These are phyloP conservation scores for Sterna hirundo DNA, from an alignment of 2,113 vertebrate genomes.

Conservation along the genomic window DNA sequence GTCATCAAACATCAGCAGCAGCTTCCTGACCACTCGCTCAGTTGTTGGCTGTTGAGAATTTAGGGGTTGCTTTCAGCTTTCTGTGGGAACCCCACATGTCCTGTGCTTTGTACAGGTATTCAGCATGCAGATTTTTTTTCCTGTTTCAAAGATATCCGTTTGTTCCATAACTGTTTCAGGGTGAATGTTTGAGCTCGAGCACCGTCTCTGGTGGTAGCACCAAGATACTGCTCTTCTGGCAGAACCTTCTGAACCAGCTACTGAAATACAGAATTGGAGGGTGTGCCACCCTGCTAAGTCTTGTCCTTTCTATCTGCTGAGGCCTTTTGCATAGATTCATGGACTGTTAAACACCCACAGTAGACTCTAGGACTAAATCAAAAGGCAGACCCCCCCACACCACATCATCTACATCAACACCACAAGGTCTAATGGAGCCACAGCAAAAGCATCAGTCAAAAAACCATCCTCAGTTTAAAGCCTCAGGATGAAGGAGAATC, in stretches of 20 bases:
- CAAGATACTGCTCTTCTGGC: background rate
- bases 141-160: background rate
- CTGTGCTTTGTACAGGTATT: background rate
- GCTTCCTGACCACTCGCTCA: background rate
- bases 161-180: background rate
- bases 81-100: background rate
- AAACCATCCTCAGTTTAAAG: background rate
- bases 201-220: background rate
- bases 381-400: background rate
- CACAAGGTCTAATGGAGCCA: background rate
- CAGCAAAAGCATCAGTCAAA: background rate
- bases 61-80: background rate
- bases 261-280: fast-evolving
- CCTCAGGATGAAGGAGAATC: background rate
- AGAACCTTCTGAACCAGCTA: background rate
- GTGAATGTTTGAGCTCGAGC: background rate
- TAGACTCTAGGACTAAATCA: background rate
- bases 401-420: background rate
- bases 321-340: background rate
- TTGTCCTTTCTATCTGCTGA: background rate
- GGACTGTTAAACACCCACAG: background rate
- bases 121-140: background rate
- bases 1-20: background rate
- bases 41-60: background rate
- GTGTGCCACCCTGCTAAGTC: background rate